phyloP scores from a whole-genome alignment of 1,140 invertebrate genomes.

The Drosophila persimilis region DNA sequence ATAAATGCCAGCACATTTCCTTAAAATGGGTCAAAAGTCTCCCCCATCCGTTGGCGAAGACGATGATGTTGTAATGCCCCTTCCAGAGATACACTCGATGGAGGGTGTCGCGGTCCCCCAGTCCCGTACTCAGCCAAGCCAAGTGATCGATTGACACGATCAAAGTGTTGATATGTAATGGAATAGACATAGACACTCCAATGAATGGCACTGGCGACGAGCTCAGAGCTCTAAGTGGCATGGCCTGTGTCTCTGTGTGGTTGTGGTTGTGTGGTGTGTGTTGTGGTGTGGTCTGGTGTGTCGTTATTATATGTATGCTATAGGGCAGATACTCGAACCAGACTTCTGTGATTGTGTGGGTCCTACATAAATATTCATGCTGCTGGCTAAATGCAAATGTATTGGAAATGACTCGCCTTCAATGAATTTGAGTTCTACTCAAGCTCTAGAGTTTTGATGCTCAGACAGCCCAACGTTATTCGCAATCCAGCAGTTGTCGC shows the following conservation, averaged over 20 bases:
- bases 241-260: conserved; percentile 45
- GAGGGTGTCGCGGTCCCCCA: conserved; percentile 33
- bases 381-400: conserved; percentile 71
- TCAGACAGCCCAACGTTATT: conserved; percentile 69
- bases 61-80: conserved; percentile 65
- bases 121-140: conserved; percentile 34
- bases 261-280: conserved; percentile 9
- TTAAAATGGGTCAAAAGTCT: conserved; percentile 83
- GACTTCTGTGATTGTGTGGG: conserved; percentile 23
- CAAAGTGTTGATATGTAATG: conserved; percentile 78
- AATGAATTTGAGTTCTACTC: conserved; percentile 60
- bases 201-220: conserved; percentile 62
- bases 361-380: conserved; percentile 78
- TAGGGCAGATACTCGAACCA: conserved; percentile 36
- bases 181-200: conserved; percentile 61
- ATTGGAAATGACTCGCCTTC: conserved; percentile 69
- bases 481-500: conserved; percentile 82
- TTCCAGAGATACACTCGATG: conserved; percentile 50
- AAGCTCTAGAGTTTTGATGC: conserved; percentile 69
- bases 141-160: conserved; percentile 82
- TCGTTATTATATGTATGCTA: conserved; percentile 9
- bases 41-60: conserved; percentile 51
- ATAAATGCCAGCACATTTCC: conserved; percentile 76
- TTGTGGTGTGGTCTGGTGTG: background rate
- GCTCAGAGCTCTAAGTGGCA: conserved; percentile 57